Percentiles rank a stretch among this genome's conserved stretches.
Conservation (phyloP, 2,113 vertebrate species). For the Micronycteris hirsuta region DNA sequence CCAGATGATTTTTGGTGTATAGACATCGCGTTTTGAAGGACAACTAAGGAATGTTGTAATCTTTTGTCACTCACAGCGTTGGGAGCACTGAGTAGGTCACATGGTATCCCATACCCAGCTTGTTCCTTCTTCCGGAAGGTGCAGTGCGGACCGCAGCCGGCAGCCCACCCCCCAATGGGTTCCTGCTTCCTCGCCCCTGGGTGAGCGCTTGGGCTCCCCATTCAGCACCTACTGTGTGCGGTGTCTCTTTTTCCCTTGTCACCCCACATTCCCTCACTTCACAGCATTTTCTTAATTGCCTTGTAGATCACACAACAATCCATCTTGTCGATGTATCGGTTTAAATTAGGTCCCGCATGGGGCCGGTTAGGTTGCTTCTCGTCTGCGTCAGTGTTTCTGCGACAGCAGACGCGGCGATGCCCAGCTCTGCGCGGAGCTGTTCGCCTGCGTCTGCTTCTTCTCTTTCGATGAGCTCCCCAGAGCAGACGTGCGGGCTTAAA, state of each 20-base stretch:
- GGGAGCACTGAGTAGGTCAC: too few species aligned
- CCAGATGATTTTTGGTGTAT: rapidly evolving
- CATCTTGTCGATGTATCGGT: rapidly evolving
- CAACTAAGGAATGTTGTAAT: neutral
- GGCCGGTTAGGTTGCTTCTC: too few species aligned
- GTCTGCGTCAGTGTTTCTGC: neutral
- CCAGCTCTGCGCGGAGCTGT: rapidly evolving
- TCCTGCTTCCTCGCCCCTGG: neutral
- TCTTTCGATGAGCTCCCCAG: neutral
- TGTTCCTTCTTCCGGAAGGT: too few species aligned
- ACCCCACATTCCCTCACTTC: neutral
- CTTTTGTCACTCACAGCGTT: neutral
- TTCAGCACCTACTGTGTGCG: rapidly evolving
- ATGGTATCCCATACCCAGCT: too few species aligned
- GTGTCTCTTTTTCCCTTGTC: neutral
- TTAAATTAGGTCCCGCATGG: neutral
- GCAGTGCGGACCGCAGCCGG: too few species aligned
- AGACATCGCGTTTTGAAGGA: neutral
- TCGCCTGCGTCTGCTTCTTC: neutral
- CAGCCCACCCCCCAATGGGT: neutral
- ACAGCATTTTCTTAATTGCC: rapidly evolving
- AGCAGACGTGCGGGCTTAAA: rapidly evolving
- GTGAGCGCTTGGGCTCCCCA: rapidly evolving
- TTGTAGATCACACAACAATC: rapidly evolving
- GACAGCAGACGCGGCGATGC: rapidly evolving